Conservation (phyloP, 2,113 vertebrate genomes). For the Brienomyrus brachyistius region DNA sequence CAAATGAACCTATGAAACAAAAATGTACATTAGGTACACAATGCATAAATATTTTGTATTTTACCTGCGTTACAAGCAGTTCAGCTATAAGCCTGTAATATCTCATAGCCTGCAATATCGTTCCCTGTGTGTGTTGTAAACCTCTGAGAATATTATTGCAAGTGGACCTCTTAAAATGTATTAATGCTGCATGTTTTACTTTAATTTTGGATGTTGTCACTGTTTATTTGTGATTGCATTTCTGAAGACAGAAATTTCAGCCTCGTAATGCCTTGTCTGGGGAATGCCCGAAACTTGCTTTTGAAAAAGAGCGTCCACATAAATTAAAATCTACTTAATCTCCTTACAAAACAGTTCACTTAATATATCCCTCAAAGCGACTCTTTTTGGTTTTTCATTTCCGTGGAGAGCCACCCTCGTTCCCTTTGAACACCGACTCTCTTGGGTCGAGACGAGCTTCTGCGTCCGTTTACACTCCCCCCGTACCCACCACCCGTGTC, state of each 20-base stretch:
- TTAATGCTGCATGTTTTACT: background rate
- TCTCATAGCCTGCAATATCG: background rate
- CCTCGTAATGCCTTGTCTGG: background rate
- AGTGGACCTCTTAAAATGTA: background rate
- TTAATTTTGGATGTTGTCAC: background rate
- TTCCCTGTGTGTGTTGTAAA: background rate
- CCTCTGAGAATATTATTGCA: background rate
- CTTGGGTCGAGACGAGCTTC: background rate
- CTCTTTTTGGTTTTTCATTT: background rate
- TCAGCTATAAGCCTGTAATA: background rate
- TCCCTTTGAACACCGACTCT: background rate
- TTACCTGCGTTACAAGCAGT: background rate
- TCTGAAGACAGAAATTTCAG: background rate
- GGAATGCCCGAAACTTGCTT: background rate
- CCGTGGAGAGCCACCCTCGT: background rate
- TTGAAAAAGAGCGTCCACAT: background rate
- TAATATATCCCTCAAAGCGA: slow-evolving; percentile 2
- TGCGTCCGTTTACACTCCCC: too few relatives aligned
- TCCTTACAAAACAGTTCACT: slow-evolving; percentile 1
- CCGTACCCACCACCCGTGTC: background rate
- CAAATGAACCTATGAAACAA: background rate
- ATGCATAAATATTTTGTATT: background rate
- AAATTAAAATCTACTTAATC: slow-evolving; percentile 13
- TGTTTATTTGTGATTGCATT: background rate
- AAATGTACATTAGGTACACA: background rate